Evolutionary conservation across 2,797 vertebrate genomes (phyloP).

Genomic region (Monodelphis domestica): DNA sequence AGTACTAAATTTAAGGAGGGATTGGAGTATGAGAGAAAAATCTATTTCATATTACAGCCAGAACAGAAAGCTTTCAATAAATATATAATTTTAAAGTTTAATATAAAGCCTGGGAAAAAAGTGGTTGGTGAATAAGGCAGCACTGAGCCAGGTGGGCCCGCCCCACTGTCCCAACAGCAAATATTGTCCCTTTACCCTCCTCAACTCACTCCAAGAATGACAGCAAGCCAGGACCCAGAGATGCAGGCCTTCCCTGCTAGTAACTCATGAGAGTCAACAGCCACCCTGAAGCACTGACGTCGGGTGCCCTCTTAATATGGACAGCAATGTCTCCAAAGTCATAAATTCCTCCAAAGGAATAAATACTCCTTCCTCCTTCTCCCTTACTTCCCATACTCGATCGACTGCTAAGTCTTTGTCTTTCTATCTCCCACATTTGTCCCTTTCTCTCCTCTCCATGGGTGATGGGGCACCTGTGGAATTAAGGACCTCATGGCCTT

Average conservation of each 20-base stretch:
- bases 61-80: conserved; percentile 64
- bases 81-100: conserved; percentile 40
- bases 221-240: no score
- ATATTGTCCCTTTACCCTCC: no score
- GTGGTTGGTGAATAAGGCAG: neutral
- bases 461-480: no score
- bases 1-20: conserved; percentile 74
- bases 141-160: no score
- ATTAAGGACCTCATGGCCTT: neutral
- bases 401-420: neutral
- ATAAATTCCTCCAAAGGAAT: no score
- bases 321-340: neutral
- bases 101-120: neutral
- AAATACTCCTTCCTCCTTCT: neutral
- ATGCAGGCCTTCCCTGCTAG: no score
- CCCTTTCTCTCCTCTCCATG: neutral
- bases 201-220: no score
- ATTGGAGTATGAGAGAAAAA: conserved; percentile 70
- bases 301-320: no score
- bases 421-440: no score
- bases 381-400: neutral
- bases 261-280: no score
- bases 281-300: no score
- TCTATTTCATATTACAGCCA: conserved; percentile 54
- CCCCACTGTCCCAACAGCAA: neutral